Evolutionary conservation across 2,888 invertebrate genomes (phyloP).

Genomic region (Gerosis bhagava): DNA sequence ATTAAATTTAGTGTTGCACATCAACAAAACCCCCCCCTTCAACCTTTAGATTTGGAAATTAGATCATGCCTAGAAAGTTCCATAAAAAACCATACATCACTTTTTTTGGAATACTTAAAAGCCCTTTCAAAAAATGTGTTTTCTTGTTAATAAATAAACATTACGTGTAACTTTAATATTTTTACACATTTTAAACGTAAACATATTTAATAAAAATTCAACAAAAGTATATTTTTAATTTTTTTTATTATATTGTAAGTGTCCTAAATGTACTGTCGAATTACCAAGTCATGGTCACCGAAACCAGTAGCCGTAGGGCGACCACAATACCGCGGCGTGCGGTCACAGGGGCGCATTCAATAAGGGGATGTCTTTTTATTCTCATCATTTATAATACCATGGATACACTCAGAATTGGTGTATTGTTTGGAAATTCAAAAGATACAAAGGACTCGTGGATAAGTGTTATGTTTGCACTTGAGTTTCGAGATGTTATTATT

Average conservation of each 20-base stretch:
- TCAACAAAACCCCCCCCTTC: too few species aligned
- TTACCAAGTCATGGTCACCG: neutral
- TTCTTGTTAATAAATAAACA: too few species aligned
- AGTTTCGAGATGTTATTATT: slow-evolving; percentile 1
- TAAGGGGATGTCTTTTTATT: slow-evolving; percentile 14
- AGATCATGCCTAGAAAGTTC: too few species aligned
- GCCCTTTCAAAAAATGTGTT: too few species aligned
- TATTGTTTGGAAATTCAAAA: slow-evolving; percentile 10
- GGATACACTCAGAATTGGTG: slow-evolving; percentile 4
- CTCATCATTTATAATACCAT: slow-evolving; percentile 6
- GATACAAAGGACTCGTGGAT: neutral
- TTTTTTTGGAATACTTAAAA: too few species aligned
- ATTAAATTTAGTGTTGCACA: too few species aligned
- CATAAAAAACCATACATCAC: too few species aligned
- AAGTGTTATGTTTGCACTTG: slow-evolving; percentile 8
- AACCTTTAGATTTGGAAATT: too few species aligned
- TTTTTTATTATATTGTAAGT: neutral
- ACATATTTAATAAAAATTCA: too few species aligned
- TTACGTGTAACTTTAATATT: too few species aligned
- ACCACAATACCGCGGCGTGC: slow-evolving; percentile 9
- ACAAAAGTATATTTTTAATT: neutral
- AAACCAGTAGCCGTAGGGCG: slow-evolving; percentile 2
- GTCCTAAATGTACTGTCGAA: neutral
- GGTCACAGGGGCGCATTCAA: neutral
- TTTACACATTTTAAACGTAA: too few species aligned